Evolutionary conservation across 2,797 vertebrate species (phyloP).

Genomic region (Halcyon smyrnensis): DNA sequence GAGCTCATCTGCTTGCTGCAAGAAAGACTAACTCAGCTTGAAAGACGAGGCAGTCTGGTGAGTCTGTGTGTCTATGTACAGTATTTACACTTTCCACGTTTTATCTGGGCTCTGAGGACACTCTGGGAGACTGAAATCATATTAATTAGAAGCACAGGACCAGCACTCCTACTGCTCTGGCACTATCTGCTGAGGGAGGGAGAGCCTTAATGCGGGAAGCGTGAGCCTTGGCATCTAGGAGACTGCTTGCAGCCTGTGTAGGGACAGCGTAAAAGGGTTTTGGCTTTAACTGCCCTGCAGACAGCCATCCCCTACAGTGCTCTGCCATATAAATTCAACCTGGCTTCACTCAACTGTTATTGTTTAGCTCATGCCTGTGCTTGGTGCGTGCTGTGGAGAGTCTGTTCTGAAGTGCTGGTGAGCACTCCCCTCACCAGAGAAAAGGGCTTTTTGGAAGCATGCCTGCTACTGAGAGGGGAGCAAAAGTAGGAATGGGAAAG

Average conservation of each 20-base stretch:
- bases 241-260: neutral
- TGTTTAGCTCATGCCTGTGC: neutral
- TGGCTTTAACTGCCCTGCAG: conserved; percentile 1
- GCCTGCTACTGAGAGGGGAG: neutral
- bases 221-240: neutral
- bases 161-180: conserved; percentile 12
- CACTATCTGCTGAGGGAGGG: neutral
- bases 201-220: neutral
- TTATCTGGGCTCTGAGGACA: conserved; percentile 38
- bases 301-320: neutral
- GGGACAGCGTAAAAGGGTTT: neutral
- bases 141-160: conserved; percentile 53
- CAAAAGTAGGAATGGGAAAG: neutral
- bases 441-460: neutral
- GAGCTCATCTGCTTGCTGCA: conserved; percentile 43
- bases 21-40: conserved; percentile 46
- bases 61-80: conserved; percentile 22
- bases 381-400: neutral
- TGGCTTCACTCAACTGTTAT: neutral
- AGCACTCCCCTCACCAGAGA: neutral
- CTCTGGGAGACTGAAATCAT: conserved; percentile 4
- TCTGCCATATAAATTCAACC: neutral
- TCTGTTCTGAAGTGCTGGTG: neutral
- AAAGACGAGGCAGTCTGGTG: conserved; percentile 34
- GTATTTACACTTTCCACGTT: conserved; percentile 62